Base-by-base conservation (phyloP, 2,797 vertebrate genomes). In the Yasuhikotakia modesta region DNA sequence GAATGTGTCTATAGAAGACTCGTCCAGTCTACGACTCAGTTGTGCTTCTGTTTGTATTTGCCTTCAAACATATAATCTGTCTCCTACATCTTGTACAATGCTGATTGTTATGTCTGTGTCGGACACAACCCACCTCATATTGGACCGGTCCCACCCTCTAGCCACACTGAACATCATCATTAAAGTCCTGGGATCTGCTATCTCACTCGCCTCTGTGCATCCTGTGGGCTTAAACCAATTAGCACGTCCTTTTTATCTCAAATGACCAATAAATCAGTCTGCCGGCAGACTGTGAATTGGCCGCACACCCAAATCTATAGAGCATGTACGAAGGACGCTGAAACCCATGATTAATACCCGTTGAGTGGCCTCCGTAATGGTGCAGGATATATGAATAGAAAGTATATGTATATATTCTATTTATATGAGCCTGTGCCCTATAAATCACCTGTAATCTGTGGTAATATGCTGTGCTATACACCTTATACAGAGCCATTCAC, bases 181-280 rank as follows among this genome's bases (percentile, higher is more conserved):
- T 84, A 84, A 81, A 81, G 70, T 78, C 85, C 45, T 14, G 52
- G 72, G 79, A 80, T 74, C 81, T 76, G 76, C 61, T 82, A 79
- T 81, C 81, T 60, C 58, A 53, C 64, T 70, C 76, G 63, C 73
- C 77, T 79, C 73, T 39, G 67, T 48, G 32, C 50, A 78, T 81
- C 80, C 68, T 71, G 43, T 63, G 80, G 79, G 80, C 80, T 70
- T 60, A 70, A 83, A 82, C 80, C 82, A 86, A 86, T 85, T 82
- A 85, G 81, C 45, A 48, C 61, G 72, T 72, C 60, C 86, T 80
- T 79, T 85, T 85, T 86, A 85, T 85, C 84, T 83, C 70, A 81
- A 82, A 84, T 85, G 82, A 86, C 79, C 72, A 80, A 86, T 86
- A 84, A 73, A 86, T 85, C 79, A 84, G 75, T 80, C 46, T 74